phyloP scores from a whole-genome alignment of 2,888 invertebrate genomes.

The Drosophila engyochracea region DNA sequence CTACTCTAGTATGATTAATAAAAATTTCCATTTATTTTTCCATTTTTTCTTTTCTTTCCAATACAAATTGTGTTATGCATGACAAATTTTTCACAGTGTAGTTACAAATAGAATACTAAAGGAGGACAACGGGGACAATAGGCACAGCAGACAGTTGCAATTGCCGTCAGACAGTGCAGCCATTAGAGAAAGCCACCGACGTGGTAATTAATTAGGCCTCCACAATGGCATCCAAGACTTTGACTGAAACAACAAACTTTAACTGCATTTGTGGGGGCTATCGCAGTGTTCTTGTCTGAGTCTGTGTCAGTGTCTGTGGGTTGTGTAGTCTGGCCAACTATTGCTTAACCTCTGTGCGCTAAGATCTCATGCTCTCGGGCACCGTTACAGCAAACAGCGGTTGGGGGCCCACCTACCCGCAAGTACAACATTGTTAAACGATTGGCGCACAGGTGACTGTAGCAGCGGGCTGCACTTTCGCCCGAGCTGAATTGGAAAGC shows the following conservation, averaged over 20 bases:
- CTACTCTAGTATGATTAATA: not conserved
- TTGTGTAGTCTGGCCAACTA: conserved; percentile 20
- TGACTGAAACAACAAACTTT: conserved; percentile 19
- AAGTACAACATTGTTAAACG: conserved; percentile 45
- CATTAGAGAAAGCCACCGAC: conserved; percentile 77
- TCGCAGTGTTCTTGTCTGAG: conserved; percentile 36
- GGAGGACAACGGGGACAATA: conserved; percentile 26
- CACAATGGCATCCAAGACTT: conserved; percentile 47
- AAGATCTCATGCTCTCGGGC: conserved; percentile 67
- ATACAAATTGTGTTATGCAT: not conserved
- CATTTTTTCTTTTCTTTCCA: too few relatives aligned
- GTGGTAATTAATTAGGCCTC: conserved; percentile 75
- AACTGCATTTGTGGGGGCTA: conserved; percentile 44
- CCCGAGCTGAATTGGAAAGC: conserved; percentile 63
- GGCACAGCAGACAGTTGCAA: conserved; percentile 7
- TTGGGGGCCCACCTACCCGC: conserved; percentile 57
- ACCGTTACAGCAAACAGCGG: conserved; percentile 26
- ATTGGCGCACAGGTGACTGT: conserved; percentile 36
- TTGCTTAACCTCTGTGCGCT: conserved; percentile 69
- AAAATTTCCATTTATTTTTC: not conserved
- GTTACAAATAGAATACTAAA: conserved; percentile 73
- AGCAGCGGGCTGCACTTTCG: conserved; percentile 48
- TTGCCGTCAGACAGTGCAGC: conserved; percentile 33
- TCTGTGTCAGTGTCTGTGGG: conserved; percentile 12
- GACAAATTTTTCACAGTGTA: conserved; percentile 10